Evolutionary conservation across 2,797 vertebrate species (phyloP).

Genomic region (Eulemur coronatus): DNA sequence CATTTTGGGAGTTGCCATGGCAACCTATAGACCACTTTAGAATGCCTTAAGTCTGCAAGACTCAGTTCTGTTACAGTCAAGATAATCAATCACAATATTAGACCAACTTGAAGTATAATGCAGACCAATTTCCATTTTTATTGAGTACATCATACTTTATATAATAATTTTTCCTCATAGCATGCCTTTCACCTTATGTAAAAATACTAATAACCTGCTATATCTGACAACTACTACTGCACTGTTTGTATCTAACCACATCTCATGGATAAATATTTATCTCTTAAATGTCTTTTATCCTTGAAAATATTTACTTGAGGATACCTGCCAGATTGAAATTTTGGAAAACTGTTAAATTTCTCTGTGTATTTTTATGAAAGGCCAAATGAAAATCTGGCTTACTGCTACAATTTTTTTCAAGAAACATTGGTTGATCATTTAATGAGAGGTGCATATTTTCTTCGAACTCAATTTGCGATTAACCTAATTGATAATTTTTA

Average conservation of each 20-base stretch:
- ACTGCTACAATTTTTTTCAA: slow-evolving; percentile 44
- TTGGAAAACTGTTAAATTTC: slow-evolving; percentile 33
- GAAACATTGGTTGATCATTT: background rate
- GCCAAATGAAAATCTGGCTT: slow-evolving; percentile 60
- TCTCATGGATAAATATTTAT: slow-evolving; percentile 24
- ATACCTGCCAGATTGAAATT: slow-evolving; percentile 48
- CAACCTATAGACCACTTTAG: slow-evolving; percentile 49
- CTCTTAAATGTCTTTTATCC: slow-evolving; percentile 20
- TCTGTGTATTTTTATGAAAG: background rate
- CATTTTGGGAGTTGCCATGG: slow-evolving; percentile 60
- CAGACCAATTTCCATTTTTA: slow-evolving; percentile 63
- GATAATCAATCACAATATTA: slow-evolving; percentile 64
- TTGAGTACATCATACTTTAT: slow-evolving; percentile 42
- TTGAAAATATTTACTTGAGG: slow-evolving; percentile 62
- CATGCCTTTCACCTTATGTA: background rate
- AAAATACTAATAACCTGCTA: slow-evolving; percentile 30
- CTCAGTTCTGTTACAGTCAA: slow-evolving; percentile 48
- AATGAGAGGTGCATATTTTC: background rate
- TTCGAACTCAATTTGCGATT: slow-evolving; percentile 23
- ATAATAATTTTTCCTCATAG: slow-evolving; percentile 33
- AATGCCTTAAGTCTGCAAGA: slow-evolving; percentile 24
- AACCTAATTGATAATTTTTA: slow-evolving; percentile 27
- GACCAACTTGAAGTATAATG: slow-evolving; percentile 47
- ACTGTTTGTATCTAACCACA: background rate
- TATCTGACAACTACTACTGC: background rate